These are phyloP conservation scores for Platichthys stellatus DNA, from an alignment of 2,113 vertebrate species.

Conservation along the genomic window DNA sequence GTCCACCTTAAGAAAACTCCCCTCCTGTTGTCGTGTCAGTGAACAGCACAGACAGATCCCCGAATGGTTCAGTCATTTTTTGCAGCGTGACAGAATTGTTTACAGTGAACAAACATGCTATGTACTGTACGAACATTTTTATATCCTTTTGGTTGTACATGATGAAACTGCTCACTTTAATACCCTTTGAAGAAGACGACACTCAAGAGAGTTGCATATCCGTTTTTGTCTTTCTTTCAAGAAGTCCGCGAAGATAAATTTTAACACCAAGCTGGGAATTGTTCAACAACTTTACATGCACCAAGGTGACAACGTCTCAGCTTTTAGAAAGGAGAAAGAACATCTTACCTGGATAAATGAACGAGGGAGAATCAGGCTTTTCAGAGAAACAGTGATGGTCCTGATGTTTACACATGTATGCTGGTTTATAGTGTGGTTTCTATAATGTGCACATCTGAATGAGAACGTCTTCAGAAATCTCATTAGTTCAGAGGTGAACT, in stretches of 20 bases:
- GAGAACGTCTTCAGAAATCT: neutral
- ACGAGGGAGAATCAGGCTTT: neutral
- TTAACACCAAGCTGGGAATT: conserved; percentile 39
- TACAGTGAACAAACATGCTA: conserved; percentile 62
- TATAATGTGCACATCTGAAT: neutral
- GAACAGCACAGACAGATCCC: conserved; percentile 1
- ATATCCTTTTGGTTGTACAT: conserved; percentile 61
- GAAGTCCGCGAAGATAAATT: conserved; percentile 39
- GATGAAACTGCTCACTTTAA: conserved; percentile 57
- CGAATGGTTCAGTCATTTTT: conserved; percentile 25
- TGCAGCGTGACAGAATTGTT: conserved; percentile 65
- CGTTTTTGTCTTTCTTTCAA: conserved; percentile 18
- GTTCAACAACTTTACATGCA: conserved; percentile 31
- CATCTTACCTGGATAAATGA: neutral
- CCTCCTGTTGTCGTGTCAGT: conserved; percentile 20
- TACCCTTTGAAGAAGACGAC: conserved; percentile 33
- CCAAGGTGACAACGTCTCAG: conserved; percentile 1
- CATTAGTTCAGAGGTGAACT: neutral
- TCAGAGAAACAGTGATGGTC: neutral
- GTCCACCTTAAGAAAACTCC: neutral
- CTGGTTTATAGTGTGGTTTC: neutral
- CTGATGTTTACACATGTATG: neutral
- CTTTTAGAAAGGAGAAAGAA: neutral
- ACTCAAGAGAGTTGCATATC: conserved; percentile 30
- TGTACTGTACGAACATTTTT: conserved; percentile 65